Percentiles rank a stretch among this genome's conserved stretches.
These are phyloP conservation scores for Volucella zonaria DNA, from an alignment of 2,888 invertebrate species.

Conservation along the genomic window DNA sequence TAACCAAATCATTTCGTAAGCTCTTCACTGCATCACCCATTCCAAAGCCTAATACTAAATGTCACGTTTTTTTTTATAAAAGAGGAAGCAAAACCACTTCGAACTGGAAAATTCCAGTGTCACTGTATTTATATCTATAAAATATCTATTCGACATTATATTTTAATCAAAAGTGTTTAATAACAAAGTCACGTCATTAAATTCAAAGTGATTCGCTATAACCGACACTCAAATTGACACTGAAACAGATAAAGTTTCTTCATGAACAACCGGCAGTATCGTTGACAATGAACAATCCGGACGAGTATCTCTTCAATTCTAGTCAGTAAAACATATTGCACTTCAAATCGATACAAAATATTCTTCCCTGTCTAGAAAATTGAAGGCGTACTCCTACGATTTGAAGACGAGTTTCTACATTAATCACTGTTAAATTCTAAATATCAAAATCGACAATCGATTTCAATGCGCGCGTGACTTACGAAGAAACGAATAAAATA, in stretches of 20 bases:
- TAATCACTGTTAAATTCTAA: background rate
- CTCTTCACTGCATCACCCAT: background rate
- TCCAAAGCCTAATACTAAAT: background rate
- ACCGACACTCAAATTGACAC: background rate
- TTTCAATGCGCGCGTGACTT: conserved; percentile 7
- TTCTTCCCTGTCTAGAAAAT: background rate
- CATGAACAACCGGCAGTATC: background rate
- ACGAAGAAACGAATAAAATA: background rate
- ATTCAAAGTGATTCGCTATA: background rate
- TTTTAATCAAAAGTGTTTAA: conserved; percentile 33
- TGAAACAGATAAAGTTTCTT: conserved; percentile 9
- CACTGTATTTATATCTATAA: background rate
- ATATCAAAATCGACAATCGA: conserved; percentile 28
- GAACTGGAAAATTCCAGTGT: background rate
- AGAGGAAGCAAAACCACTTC: conserved; percentile 15
- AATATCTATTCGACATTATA: conserved; percentile 13
- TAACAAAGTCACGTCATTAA: conserved; percentile 30
- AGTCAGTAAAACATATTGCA: background rate
- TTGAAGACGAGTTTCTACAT: background rate
- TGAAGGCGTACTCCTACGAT: background rate
- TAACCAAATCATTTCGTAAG: no score
- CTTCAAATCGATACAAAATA: background rate
- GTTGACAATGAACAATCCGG: background rate
- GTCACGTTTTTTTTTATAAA: background rate
- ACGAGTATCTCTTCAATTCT: no score